Percentiles rank a stretch among this genome's conserved stretches.
Evolutionary conservation across 2,797 vertebrate genomes (phyloP).

Genomic region (Oryzias sinensis): DNA sequence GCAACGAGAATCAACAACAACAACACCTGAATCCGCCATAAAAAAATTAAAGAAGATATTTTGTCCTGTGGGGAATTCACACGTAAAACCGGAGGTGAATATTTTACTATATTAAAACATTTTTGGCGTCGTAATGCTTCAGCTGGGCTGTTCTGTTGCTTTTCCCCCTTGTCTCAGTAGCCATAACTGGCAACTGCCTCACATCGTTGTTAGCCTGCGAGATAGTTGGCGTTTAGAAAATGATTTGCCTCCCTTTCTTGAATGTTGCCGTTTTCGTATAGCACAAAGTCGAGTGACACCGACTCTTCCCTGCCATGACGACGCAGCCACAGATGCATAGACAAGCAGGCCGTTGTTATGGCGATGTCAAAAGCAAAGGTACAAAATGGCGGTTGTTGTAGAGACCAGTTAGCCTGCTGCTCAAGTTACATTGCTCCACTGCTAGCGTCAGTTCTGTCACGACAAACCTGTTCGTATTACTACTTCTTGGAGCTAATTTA

Average conservation of each 20-base stretch:
- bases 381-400: conserved; percentile 88
- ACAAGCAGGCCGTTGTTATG: conserved; percentile 83
- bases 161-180: conserved; percentile 73
- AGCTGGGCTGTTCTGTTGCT: conserved; percentile 63
- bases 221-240: conserved; percentile 47
- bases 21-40: conserved; percentile 82
- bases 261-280: conserved; percentile 25
- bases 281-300: conserved; percentile 42
- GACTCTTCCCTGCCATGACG: conserved; percentile 60
- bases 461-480: conserved; percentile 23
- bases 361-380: conserved; percentile 85
- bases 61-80: conserved; percentile 69
- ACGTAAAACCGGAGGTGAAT: conserved; percentile 78
- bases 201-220: conserved; percentile 53
- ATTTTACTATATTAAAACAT: conserved; percentile 47
- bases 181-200: conserved; percentile 64
- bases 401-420: conserved; percentile 67
- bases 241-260: conserved; percentile 44
- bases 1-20: conserved; percentile 95
- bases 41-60: conserved; percentile 23
- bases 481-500: not conserved
- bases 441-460: conserved; percentile 57
- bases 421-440: conserved; percentile 39
- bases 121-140: conserved; percentile 53
- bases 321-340: conserved; percentile 68